These are phyloP conservation scores for Myripristis murdjan DNA, from an alignment of 2,797 vertebrate genomes.

Conservation along the genomic window DNA sequence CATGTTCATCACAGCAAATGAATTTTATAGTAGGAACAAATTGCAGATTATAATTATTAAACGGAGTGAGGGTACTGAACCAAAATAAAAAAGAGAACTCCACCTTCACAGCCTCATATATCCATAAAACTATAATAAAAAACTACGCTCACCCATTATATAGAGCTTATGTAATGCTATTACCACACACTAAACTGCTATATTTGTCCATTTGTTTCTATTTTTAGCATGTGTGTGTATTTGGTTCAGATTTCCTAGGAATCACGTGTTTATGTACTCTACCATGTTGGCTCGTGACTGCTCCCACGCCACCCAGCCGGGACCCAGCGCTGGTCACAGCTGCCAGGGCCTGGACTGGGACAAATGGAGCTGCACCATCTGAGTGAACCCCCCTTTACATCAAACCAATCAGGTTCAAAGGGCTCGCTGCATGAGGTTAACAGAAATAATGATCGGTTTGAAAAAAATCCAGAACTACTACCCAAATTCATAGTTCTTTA, in stretches of 20 bases:
- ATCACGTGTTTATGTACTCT: constrained; percentile 33
- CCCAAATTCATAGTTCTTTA: neutral
- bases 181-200: constrained; percentile 16
- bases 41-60: neutral
- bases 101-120: neutral
- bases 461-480: neutral
- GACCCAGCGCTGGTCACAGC: constrained; percentile 27
- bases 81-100: neutral
- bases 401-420: neutral
- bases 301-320: neutral
- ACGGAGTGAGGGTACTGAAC: neutral
- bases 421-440: neutral
- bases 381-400: neutral
- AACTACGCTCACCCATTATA: constrained; percentile 8
- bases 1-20: neutral
- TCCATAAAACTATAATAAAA: neutral
- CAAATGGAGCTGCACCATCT: constrained; percentile 6
- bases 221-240: constrained; percentile 41
- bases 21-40: neutral
- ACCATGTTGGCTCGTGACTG: neutral
- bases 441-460: neutral
- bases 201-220: constrained; percentile 49
- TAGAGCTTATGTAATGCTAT: constrained; percentile 51
- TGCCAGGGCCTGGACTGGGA: constrained; percentile 7
- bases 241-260: constrained; percentile 21